Conservation (phyloP, 2,113 vertebrate genomes). For the Garra rufa region DNA sequence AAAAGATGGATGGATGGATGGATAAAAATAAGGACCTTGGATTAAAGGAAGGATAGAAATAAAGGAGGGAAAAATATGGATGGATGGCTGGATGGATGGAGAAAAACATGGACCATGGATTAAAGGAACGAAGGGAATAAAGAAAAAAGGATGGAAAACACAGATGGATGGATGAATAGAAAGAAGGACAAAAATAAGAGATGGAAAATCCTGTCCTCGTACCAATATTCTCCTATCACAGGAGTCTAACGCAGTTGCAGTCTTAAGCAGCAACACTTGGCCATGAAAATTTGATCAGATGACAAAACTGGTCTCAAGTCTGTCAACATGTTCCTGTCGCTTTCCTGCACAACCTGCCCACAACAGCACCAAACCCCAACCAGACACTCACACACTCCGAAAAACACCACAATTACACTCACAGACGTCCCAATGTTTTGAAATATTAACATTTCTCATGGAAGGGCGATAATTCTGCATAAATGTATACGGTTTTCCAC, state of each 20-base stretch:
- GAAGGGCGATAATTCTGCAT: slow-evolving; percentile 26
- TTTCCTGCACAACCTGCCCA: neutral
- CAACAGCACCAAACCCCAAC: slow-evolving; percentile 1
- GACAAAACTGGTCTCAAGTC: slow-evolving; percentile 15
- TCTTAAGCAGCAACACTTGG: slow-evolving; percentile 82
- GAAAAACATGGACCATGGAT: neutral
- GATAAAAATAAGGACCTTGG: neutral
- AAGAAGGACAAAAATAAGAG: neutral
- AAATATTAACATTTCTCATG: slow-evolving; percentile 37
- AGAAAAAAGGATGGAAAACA: neutral
- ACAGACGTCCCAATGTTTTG: slow-evolving; percentile 16
- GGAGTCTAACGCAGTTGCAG: slow-evolving; percentile 82
- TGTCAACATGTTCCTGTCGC: slow-evolving; percentile 16
- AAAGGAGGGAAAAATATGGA: neutral
- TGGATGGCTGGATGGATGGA: neutral
- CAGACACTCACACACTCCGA: neutral
- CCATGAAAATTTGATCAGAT: slow-evolving; percentile 79
- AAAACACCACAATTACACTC: slow-evolving; percentile 10
- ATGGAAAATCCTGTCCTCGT: neutral
- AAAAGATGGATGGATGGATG: neutral
- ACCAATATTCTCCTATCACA: slow-evolving; percentile 69
- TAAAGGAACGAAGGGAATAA: neutral
- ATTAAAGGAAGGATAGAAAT: neutral
- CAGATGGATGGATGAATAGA: neutral
- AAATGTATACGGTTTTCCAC: slow-evolving; percentile 37